Evolutionary conservation across 2,113 vertebrate genomes (phyloP).

Genomic region (Microtus oregoni): DNA sequence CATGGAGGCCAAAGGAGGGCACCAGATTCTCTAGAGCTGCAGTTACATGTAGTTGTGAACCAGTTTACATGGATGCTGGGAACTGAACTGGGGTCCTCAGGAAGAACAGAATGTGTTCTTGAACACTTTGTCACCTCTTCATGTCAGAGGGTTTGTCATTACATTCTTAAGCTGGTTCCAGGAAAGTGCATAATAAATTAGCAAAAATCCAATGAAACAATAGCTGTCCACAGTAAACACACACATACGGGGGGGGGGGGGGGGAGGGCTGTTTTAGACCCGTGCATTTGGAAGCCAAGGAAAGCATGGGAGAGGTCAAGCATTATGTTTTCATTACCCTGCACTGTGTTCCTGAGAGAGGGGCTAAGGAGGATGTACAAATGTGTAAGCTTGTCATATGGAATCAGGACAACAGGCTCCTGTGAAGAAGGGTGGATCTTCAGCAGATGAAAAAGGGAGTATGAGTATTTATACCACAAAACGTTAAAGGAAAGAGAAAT

Average conservation of each 20-base stretch:
- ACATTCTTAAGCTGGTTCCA: background rate
- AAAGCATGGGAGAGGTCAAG: background rate
- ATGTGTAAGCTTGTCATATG: background rate
- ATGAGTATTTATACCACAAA: background rate
- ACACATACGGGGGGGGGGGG: background rate
- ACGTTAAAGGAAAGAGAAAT: conserved; percentile 27
- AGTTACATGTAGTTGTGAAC: background rate
- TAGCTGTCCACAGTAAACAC: background rate
- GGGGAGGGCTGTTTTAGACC: background rate
- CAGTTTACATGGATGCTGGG: background rate
- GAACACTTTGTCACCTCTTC: background rate
- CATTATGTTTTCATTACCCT: background rate
- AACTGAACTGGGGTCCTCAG: background rate
- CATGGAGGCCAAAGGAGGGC: background rate
- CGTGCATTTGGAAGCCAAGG: background rate
- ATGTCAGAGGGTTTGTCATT: background rate
- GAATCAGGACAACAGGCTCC: background rate
- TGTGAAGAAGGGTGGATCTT: background rate
- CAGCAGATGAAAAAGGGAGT: background rate
- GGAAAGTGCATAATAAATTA: background rate
- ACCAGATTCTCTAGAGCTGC: background rate
- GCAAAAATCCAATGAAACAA: background rate
- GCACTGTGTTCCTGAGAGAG: background rate
- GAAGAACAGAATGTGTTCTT: background rate
- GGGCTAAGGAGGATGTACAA: background rate